Base-by-base conservation (phyloP, 2,888 invertebrate genomes). In the Pharmacophagus antenor region DNA sequence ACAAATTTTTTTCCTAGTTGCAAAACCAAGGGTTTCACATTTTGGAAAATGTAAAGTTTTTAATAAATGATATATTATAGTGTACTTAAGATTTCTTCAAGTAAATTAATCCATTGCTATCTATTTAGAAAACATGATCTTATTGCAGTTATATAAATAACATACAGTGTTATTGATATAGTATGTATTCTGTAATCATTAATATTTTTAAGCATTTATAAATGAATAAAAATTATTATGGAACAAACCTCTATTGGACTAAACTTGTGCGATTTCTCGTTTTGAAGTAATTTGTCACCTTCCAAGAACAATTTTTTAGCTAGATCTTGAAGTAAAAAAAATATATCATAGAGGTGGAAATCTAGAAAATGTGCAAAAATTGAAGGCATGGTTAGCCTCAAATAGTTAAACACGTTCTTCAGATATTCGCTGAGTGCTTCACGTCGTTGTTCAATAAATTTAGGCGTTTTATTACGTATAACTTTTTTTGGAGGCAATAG, bases 401-500 rank as follows among this genome's bases (percentile, higher is more conserved):
- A 88, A 75, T 95, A 95, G 64, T 92, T 93, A 51, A 97, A 92
- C 12, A 97, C 92, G 67, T 94, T 94, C 72, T 93, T 94, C 51
- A 98, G 88, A 83, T 99, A 99, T 52, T 92, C 92, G 80, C 97
- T 95, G 44, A 99, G 87, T 17, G 94, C 96, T 65, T 93, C 92
- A 62, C 96, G 93, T 56, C 98, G 92, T 72, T 95, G 95, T 77
- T 76, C 74, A 1, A 99, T 92, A 78, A 99, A 99, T 58, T 93
- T 92, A 0, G 96, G 96, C 65, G 96, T 95, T 82, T 95, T 96
- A 76, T 98, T 98, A 1, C 98, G 95, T 70, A 98, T 95, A 3
- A 97, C 92, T 88, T 98, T 98, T 84, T 99, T 99, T 0, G 97
- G 97, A 12, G 99, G 99, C 17, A 99, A 85, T 62, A 97, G 91